Conservation (phyloP, 2,888 invertebrate genomes). For the Drosophila paramelanica region DNA sequence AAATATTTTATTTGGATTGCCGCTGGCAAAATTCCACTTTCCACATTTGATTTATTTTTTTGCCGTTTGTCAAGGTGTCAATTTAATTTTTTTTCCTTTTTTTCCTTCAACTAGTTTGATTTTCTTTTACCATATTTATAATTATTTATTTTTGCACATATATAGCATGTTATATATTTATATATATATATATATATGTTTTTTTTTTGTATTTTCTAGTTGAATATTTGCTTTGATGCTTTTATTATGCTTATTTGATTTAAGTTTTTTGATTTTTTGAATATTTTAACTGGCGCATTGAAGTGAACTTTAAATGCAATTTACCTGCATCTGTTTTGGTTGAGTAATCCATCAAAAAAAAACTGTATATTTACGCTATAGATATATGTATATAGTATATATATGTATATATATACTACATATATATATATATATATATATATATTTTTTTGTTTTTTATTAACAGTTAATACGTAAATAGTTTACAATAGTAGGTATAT, state of each 20-base stretch:
- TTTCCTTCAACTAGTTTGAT: slow-evolving; percentile 12
- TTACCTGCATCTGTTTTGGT: slow-evolving; percentile 58
- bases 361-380: slow-evolving; percentile 23
- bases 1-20: slow-evolving; percentile 20
- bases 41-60: slow-evolving; percentile 2
- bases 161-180: slow-evolving; percentile 20
- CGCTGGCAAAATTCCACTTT: neutral
- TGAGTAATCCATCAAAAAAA: slow-evolving; percentile 11
- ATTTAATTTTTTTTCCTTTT: slow-evolving; percentile 17
- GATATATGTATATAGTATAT: slow-evolving; percentile 18
- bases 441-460: too few species aligned
- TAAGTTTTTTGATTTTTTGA: slow-evolving; percentile 60
- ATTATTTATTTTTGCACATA: slow-evolving; percentile 51
- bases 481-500: slow-evolving; percentile 67
- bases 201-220: slow-evolving; percentile 15
- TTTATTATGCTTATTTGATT: slow-evolving; percentile 61
- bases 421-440: too few species aligned
- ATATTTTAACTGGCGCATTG: slow-evolving; percentile 34
- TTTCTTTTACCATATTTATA: slow-evolving; percentile 24
- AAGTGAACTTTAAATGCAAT: slow-evolving; percentile 67
- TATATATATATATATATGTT: neutral
- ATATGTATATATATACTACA: too few species aligned
- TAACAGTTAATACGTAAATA: slow-evolving; percentile 70
- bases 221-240: slow-evolving; percentile 39
- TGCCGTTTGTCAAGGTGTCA: slow-evolving; percentile 11